These are phyloP conservation scores for Lottia scabra DNA, from an alignment of 2,888 invertebrate genomes.

Conservation along the genomic window DNA sequence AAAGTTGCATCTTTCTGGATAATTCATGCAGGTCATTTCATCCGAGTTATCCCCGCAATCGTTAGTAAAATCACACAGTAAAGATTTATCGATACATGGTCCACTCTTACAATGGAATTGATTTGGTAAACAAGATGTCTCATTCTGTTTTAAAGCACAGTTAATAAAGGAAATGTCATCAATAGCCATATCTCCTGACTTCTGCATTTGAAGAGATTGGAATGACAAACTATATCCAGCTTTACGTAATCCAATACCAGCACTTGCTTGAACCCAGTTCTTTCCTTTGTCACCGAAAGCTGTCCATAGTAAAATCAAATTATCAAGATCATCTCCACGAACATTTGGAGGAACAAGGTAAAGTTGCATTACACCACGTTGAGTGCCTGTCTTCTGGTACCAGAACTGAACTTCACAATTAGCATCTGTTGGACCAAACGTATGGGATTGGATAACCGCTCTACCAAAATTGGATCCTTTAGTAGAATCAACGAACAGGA, in stretches of 20 bases:
- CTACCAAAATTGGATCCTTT: slow-evolving; percentile 44
- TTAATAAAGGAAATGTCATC: slow-evolving; percentile 59
- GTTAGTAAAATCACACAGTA: slow-evolving; percentile 58
- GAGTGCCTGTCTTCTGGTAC: slow-evolving; percentile 42
- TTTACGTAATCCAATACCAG: slow-evolving; percentile 44
- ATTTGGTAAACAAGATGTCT: slow-evolving; percentile 41
- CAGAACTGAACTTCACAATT: slow-evolving; percentile 52
- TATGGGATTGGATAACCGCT: slow-evolving; percentile 49
- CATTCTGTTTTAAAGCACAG: slow-evolving; percentile 39
- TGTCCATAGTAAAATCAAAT: slow-evolving; percentile 49
- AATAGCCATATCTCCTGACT: slow-evolving; percentile 52
- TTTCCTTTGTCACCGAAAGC: slow-evolving; percentile 39
- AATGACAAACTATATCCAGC: slow-evolving; percentile 57
- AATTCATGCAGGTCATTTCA: slow-evolving; percentile 49
- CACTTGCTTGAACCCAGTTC: slow-evolving; percentile 51
- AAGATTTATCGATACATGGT: slow-evolving; percentile 51
- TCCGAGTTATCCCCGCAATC: slow-evolving; percentile 63
- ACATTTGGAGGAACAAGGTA: slow-evolving; percentile 42
- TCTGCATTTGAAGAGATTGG: slow-evolving; percentile 42
- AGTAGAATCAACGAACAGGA: slow-evolving; percentile 56
- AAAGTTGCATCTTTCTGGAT: slow-evolving; percentile 57
- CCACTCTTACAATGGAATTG: slow-evolving; percentile 51
- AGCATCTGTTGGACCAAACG: slow-evolving; percentile 44
- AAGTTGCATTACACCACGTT: slow-evolving; percentile 37
- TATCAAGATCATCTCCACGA: slow-evolving; percentile 29